These are phyloP conservation scores for Glaucomys volans DNA, from an alignment of 2,113 vertebrate species.

Conservation along the genomic window DNA sequence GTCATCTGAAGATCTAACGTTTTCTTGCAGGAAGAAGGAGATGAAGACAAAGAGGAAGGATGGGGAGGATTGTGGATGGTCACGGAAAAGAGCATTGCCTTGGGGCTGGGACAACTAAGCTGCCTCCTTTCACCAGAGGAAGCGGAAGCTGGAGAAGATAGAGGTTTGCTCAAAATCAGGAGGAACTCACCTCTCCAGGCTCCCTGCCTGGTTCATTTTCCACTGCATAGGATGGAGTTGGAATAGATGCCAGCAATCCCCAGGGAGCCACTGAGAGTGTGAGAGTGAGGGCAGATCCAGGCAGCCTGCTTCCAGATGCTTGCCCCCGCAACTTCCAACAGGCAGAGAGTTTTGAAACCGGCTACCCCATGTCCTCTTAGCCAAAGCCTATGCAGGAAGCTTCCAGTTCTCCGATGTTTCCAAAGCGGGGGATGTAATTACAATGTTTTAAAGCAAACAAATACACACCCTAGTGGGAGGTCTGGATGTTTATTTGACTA, in stretches of 20 bases:
- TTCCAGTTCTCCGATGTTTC: constrained; percentile 53
- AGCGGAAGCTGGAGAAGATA: not conserved
- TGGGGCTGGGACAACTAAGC: too few species aligned
- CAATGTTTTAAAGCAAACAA: constrained; percentile 75
- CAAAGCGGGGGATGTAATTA: constrained; percentile 64
- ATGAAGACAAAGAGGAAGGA: not conserved
- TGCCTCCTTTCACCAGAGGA: not conserved
- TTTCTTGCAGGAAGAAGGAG: not conserved
- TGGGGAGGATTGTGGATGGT: fast-evolving
- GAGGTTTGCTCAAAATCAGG: not conserved
- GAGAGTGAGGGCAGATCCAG: not conserved
- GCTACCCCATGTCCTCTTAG: constrained; percentile 30
- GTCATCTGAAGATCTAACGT: not conserved
- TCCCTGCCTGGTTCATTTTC: not conserved
- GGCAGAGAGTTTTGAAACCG: not conserved
- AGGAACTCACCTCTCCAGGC: not conserved
- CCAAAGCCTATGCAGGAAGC: constrained; percentile 37
- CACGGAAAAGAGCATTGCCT: not conserved
- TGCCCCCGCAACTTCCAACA: not conserved
- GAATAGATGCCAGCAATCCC: not conserved
- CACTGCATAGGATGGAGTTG: not conserved
- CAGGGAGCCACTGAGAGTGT: not conserved
- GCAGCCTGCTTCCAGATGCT: not conserved
- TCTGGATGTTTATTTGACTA: constrained; percentile 70
- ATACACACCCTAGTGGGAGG: constrained; percentile 61